Percentiles rank a stretch among this genome's conserved stretches.
Conservation (phyloP, 2,888 invertebrate species). For the Gastrophysa polygoni region DNA sequence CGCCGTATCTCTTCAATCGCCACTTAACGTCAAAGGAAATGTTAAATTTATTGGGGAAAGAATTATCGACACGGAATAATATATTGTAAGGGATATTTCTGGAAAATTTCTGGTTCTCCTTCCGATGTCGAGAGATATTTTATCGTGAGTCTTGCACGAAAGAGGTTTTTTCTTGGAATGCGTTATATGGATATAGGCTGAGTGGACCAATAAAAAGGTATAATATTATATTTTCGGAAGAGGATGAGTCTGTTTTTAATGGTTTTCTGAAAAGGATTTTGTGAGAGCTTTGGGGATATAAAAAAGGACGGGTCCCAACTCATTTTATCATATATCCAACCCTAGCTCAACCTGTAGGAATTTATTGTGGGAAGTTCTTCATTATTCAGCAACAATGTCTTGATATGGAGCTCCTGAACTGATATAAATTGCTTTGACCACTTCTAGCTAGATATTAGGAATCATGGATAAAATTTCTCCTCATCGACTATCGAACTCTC, state of each 20-base stretch:
- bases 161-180: not conserved
- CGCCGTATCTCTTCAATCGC: constrained; percentile 42
- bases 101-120: not conserved
- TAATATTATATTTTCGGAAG: not conserved
- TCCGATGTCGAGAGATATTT: not conserved
- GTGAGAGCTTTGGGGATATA: not conserved
- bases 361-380: too few species aligned
- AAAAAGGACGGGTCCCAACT: not conserved
- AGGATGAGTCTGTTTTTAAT: constrained; percentile 1
- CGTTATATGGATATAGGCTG: not conserved
- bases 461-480: too few species aligned
- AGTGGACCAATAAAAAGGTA: not conserved
- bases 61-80: constrained; percentile 37
- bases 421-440: too few species aligned
- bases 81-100: constrained; percentile 25
- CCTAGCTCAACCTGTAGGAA: not conserved
- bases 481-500: too few species aligned
- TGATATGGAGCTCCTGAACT: too few species aligned
- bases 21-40: constrained; percentile 35
- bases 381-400: too few species aligned
- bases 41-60: constrained; percentile 38
- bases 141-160: not conserved
- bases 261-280: not conserved
- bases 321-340: not conserved
- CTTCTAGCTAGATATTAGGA: too few species aligned